phyloP scores from a whole-genome alignment of 2,797 vertebrate genomes.

The Loris lydekkerianus region DNA sequence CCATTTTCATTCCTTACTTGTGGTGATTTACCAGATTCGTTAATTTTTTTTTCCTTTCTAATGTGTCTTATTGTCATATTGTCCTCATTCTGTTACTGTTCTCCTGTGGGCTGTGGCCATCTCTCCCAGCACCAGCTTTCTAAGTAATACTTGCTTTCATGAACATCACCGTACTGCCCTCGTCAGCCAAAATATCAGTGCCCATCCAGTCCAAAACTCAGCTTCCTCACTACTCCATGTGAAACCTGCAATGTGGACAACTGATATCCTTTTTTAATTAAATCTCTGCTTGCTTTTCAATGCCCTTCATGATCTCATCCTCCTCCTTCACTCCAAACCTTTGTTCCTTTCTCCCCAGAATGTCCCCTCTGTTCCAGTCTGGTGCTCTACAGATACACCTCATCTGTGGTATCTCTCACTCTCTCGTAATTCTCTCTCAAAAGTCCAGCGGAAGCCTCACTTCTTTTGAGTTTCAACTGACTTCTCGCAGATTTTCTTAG shows the following conservation, averaged over 20 bases:
- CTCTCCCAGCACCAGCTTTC: not conserved
- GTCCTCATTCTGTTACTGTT: not conserved
- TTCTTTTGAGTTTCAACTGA: not conserved
- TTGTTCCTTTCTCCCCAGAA: not conserved
- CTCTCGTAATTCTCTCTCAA: not conserved
- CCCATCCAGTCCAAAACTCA: not conserved
- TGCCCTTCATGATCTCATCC: no score
- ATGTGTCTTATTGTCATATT: not conserved
- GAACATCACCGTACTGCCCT: not conserved
- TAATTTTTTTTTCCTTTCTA: not conserved
- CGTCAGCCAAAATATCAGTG: rapidly evolving
- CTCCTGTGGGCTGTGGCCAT: rapidly evolving
- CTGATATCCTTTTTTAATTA: not conserved
- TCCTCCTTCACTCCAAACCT: not conserved
- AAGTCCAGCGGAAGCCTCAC: not conserved
- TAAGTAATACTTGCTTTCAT: not conserved
- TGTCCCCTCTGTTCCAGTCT: not conserved
- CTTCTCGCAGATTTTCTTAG: rapidly evolving
- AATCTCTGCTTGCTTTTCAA: not conserved
- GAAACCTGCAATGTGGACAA: rapidly evolving
- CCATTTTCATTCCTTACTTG: not conserved
- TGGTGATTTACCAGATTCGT: rapidly evolving
- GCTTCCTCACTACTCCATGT: rapidly evolving
- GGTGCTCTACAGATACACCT: not conserved
- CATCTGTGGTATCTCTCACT: rapidly evolving